Percentiles rank a stretch among this genome's conserved stretches.
phyloP scores from a whole-genome alignment of 2,113 vertebrate species.

The Gorsachius goisagi region DNA sequence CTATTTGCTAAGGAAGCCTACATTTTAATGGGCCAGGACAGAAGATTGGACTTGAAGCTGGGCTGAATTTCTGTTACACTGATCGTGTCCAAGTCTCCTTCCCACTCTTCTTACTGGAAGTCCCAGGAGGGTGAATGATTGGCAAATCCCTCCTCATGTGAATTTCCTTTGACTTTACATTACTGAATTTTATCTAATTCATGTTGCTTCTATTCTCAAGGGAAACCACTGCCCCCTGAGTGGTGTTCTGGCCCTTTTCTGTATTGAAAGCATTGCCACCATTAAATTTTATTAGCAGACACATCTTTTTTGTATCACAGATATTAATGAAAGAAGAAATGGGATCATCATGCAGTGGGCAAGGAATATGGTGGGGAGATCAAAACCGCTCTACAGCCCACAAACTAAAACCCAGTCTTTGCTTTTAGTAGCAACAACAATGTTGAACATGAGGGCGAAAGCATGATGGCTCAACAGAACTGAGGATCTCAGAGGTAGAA shows the following conservation, averaged over 20 bases:
- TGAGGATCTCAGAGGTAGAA: background rate
- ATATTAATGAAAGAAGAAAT: background rate
- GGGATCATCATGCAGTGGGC: background rate
- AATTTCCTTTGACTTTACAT: background rate
- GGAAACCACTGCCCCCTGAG: background rate
- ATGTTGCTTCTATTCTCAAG: background rate
- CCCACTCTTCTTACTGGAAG: background rate
- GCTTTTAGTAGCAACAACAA: background rate
- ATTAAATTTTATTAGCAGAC: background rate
- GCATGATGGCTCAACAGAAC: background rate
- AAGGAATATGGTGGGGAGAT: background rate
- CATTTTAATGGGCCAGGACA: background rate
- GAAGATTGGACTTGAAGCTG: background rate
- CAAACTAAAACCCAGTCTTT: background rate
- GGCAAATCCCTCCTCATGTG: background rate
- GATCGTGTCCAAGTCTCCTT: background rate
- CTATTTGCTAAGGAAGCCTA: background rate
- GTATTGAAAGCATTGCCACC: background rate
- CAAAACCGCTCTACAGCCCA: background rate
- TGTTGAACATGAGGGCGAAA: background rate
- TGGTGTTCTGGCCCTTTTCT: background rate
- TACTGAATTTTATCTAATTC: background rate
- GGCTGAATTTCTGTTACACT: background rate
- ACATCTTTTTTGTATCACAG: background rate
- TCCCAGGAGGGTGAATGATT: background rate